A percentile compares a stretch with the other conserved stretches of the same genome.
Conservation (phyloP, 1,140 invertebrate species). For the Drosophila pectinifera region DNA sequence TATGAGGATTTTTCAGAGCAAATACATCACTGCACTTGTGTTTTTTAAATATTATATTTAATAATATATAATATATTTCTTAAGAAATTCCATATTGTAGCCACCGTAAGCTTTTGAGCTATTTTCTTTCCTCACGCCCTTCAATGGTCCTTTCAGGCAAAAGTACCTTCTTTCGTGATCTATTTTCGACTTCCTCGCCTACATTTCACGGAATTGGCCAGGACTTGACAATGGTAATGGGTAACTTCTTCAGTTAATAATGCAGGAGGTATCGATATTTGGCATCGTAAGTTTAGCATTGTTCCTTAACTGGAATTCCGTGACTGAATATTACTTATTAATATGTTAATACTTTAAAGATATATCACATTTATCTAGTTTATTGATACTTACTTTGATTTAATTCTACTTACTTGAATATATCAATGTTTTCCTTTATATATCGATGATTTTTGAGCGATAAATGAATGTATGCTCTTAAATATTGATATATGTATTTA, state of each 20-base stretch:
- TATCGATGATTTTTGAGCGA: background rate
- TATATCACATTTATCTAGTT: no score
- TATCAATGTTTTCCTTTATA: background rate
- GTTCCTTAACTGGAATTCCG: no score
- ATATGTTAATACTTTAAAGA: no score
- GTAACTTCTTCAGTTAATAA: background rate
- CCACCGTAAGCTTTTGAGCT: conserved; percentile 2
- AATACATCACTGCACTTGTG: no score
- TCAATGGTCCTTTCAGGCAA: conserved; percentile 18
- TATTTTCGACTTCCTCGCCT: background rate
- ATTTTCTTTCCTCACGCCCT: conserved; percentile 13
- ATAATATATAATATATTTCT: no score
- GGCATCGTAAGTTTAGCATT: background rate
- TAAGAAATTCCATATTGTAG: no score
- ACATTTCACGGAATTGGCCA: conserved; percentile 16
- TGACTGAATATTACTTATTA: no score
- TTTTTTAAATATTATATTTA: no score
- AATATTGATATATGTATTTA: background rate
- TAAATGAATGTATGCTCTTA: background rate
- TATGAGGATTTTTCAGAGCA: no score
- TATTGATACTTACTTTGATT: no score
- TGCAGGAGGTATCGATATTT: background rate
- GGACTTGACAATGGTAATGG: conserved; percentile 19
- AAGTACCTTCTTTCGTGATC: conserved; percentile 2
- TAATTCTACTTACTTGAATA: no score